Evolutionary conservation across 53 echinoderm and acorn worm species (phyloP).

Genomic region (Zoroaster sp.): DNA sequence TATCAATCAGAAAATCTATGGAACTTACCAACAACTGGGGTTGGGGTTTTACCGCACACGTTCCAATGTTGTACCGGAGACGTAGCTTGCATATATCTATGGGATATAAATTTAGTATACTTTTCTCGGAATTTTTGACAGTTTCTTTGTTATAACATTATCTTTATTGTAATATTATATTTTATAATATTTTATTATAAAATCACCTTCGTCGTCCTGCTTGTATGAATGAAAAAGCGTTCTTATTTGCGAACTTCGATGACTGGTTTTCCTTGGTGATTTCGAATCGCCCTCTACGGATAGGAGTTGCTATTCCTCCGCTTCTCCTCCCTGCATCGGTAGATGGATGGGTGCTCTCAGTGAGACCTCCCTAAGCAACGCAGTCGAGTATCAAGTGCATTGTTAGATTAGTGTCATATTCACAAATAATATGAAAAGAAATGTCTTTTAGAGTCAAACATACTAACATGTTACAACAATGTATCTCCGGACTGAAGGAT

Average conservation of each 20-base stretch:
- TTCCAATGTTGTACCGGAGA: not conserved
- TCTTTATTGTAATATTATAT: too few species aligned
- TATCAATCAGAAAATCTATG: not conserved
- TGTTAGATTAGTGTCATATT: not conserved
- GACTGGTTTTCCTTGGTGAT: constrained; percentile 42
- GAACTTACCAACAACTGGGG: not conserved
- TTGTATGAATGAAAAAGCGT: constrained; percentile 57
- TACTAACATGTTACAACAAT: too few species aligned
- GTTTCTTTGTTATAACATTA: too few species aligned
- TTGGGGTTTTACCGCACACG: not conserved
- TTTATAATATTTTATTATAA: too few species aligned
- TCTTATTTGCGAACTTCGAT: constrained; percentile 57
- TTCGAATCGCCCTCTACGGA: constrained; percentile 79
- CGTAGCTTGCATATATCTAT: not conserved
- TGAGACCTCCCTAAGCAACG: not conserved
- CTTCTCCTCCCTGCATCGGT: constrained; percentile 1
- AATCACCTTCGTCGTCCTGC: constrained; percentile 60
- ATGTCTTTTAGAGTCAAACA: too few species aligned
- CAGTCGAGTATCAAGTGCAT: not conserved
- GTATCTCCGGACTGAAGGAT: too few species aligned
- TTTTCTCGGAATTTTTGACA: too few species aligned
- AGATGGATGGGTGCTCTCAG: not conserved
- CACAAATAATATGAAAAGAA: too few species aligned
- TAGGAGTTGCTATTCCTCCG: constrained; percentile 47
- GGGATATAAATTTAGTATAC: not conserved